Conservation (phyloP, 2,888 invertebrate species). For the Scaptomyza cyrtandrae region DNA sequence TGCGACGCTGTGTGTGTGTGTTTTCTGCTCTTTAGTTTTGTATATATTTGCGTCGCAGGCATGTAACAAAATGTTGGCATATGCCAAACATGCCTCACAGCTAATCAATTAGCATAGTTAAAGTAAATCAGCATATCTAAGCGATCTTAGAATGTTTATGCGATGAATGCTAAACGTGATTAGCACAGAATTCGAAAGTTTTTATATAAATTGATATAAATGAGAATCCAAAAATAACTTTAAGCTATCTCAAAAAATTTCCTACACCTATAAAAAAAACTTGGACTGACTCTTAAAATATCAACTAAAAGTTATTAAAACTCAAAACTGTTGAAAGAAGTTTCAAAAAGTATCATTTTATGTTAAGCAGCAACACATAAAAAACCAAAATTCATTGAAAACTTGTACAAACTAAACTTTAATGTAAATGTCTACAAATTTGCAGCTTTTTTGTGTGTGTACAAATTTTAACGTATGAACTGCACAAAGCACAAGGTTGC, state of each 20-base stretch:
- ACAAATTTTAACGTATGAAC: conserved; percentile 34
- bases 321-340: background rate
- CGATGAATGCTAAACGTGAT: conserved; percentile 4
- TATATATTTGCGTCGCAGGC: conserved; percentile 22
- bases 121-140: background rate
- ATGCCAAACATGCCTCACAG: conserved; percentile 35
- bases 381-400: conserved; percentile 18
- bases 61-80: conserved; percentile 40
- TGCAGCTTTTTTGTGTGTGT: conserved; percentile 28
- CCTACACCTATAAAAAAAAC: no score
- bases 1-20: conserved; percentile 2
- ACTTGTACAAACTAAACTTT: conserved; percentile 15
- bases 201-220: no score
- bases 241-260: no score
- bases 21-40: background rate
- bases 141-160: conserved; percentile 7
- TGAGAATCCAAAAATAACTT: no score
- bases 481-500: conserved; percentile 46
- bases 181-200: no score
- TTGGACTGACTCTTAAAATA: no score
- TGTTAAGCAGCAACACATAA: conserved; percentile 2
- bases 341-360: background rate
- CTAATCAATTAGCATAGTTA: conserved; percentile 60
- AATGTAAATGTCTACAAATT: conserved; percentile 55
- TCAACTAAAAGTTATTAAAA: background rate